Evolutionary conservation across 2,888 invertebrate genomes (phyloP).

Genomic region (Orchesella flavescens): DNA sequence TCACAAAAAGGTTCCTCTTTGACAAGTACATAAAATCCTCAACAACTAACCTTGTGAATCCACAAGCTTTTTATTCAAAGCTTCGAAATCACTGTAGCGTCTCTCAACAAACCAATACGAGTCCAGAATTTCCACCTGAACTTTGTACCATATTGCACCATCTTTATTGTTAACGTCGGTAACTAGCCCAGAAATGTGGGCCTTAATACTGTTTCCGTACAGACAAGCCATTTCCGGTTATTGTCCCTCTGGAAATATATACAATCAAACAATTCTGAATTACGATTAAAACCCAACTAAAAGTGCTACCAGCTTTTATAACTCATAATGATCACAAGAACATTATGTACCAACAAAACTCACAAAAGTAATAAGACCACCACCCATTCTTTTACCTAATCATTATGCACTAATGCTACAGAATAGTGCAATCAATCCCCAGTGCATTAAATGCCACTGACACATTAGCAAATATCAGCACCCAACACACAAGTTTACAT

Average conservation of each 20-base stretch:
- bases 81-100: conserved; percentile 92
- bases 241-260: background rate
- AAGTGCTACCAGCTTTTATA: too few species aligned
- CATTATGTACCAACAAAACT: too few species aligned
- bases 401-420: too few species aligned
- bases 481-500: too few species aligned
- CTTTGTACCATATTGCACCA: conserved; percentile 71
- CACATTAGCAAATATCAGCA: too few species aligned
- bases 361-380: too few species aligned
- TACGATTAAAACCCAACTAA: too few species aligned
- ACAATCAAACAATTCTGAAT: background rate
- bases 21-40: background rate
- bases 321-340: too few species aligned
- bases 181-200: conserved; percentile 70
- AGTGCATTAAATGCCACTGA: too few species aligned
- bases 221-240: conserved; percentile 69
- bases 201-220: conserved; percentile 64
- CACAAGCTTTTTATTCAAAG: conserved; percentile 88
- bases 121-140: conserved; percentile 73
- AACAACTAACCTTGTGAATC: conserved; percentile 81
- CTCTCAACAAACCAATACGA: conserved; percentile 88
- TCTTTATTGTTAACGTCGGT: conserved; percentile 69
- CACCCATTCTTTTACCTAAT: too few species aligned
- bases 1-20: background rate
- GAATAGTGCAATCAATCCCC: too few species aligned